Conservation (phyloP, 1,140 invertebrate species). For the Arion vulgaris region DNA sequence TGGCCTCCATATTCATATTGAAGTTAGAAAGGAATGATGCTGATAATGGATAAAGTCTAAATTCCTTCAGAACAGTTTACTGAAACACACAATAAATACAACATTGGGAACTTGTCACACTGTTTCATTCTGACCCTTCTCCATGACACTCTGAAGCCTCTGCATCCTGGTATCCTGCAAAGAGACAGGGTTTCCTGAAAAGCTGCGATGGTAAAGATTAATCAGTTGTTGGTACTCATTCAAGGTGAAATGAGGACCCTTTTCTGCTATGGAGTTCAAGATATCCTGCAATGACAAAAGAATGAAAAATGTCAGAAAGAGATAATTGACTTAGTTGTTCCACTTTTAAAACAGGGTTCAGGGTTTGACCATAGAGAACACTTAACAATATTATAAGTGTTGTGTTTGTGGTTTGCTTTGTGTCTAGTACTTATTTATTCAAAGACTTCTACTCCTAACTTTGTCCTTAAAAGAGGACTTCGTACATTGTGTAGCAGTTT, state of each 20-base stretch:
- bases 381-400: too few relatives aligned
- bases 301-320: neutral
- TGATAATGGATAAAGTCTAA: too few relatives aligned
- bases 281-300: conserved; percentile 80
- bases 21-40: too few relatives aligned
- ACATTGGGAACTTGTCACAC: neutral
- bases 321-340: neutral
- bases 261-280: conserved; percentile 73
- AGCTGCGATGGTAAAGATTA: conserved; percentile 64
- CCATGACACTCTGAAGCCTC: conserved; percentile 55
- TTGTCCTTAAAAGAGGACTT: too few relatives aligned
- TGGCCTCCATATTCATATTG: too few relatives aligned
- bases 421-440: too few relatives aligned
- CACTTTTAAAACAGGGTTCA: too few relatives aligned
- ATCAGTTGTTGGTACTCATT: conserved; percentile 67
- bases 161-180: conserved; percentile 51
- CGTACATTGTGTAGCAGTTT: too few relatives aligned
- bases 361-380: too few relatives aligned
- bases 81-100: neutral
- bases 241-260: conserved; percentile 67
- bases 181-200: conserved; percentile 47
- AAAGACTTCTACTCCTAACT: too few relatives aligned
- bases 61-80: neutral
- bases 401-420: too few relatives aligned
- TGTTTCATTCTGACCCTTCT: conserved; percentile 60